These are phyloP conservation scores for Arctia plantaginis DNA, from an alignment of 2,888 invertebrate species.

Conservation along the genomic window DNA sequence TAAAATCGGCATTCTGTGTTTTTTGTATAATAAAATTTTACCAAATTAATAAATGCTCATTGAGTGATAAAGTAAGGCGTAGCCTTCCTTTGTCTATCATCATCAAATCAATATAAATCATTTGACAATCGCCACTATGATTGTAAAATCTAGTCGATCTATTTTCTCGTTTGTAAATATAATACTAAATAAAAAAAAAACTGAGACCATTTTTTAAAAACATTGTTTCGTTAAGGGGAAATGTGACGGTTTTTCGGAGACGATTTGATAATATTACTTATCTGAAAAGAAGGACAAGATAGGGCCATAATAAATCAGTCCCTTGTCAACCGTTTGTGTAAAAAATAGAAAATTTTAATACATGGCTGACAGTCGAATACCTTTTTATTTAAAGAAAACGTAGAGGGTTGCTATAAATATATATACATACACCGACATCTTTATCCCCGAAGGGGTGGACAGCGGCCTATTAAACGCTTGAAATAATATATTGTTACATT, in stretches of 20 bases:
- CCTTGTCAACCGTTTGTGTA: background rate
- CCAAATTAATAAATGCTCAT: slow-evolving; percentile 44
- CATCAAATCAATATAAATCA: no score
- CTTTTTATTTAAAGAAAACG: background rate
- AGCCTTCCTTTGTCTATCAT: slow-evolving; percentile 6
- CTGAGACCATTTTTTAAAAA: background rate
- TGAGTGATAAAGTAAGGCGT: no score
- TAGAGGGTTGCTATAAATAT: background rate
- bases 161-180: background rate
- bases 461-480: no score
- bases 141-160: background rate
- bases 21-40: slow-evolving; percentile 24
- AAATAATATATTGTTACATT: no score
- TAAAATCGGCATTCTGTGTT: slow-evolving; percentile 23
- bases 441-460: background rate
- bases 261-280: background rate
- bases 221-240: background rate
- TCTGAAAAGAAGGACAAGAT: background rate
- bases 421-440: background rate
- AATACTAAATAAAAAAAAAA: background rate
- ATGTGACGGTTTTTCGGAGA: background rate
- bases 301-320: background rate
- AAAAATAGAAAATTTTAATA: background rate
- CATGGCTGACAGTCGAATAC: background rate
- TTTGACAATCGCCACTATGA: no score